Evolutionary conservation across 2,113 vertebrate species (phyloP).

Genomic region (Gopherus evgoodei): DNA sequence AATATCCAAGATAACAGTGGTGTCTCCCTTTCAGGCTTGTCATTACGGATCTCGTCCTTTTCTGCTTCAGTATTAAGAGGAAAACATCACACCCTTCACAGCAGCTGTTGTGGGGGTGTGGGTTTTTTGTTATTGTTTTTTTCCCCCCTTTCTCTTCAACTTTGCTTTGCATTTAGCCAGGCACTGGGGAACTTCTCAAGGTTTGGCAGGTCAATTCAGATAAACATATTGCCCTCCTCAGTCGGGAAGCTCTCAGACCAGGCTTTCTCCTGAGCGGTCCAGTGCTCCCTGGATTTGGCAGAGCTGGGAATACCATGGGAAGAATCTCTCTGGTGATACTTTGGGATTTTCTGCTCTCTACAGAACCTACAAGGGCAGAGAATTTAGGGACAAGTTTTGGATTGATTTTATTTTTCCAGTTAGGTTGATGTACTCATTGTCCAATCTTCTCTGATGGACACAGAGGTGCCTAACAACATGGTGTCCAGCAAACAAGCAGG

Average conservation of each 20-base stretch:
- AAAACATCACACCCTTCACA: background rate
- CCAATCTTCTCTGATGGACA: background rate
- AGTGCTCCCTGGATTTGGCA: fast-evolving
- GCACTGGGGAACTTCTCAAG: background rate
- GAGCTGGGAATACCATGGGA: background rate
- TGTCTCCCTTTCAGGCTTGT: background rate
- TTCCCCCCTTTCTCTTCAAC: too few relatives aligned
- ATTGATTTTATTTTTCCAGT: background rate
- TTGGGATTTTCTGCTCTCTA: background rate
- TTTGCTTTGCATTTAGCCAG: fast-evolving
- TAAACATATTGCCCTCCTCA: background rate
- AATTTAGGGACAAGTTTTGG: background rate
- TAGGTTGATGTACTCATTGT: fast-evolving
- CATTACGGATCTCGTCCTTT: background rate
- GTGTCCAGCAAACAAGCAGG: background rate
- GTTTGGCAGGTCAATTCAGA: fast-evolving
- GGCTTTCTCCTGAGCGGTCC: fast-evolving
- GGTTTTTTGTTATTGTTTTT: background rate
- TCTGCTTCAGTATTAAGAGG: background rate
- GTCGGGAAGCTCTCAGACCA: fast-evolving
- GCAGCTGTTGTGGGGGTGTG: background rate
- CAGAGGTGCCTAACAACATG: background rate
- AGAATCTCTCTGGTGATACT: background rate
- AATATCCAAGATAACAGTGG: background rate
- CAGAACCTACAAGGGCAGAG: background rate